These are phyloP conservation scores for Hemicrepidius hirtus DNA, from an alignment of 2,888 invertebrate genomes.

Conservation along the genomic window DNA sequence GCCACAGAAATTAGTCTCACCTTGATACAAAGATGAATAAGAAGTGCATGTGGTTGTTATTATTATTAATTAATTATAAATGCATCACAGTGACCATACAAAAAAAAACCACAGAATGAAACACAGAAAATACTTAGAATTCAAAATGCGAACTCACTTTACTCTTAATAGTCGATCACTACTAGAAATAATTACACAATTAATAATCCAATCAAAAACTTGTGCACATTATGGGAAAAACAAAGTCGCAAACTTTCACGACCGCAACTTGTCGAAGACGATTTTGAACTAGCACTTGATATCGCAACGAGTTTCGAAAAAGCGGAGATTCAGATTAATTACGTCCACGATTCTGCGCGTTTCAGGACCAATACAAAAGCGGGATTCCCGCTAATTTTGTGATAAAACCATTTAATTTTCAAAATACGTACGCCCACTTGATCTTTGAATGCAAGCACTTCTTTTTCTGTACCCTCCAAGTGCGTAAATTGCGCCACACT, in stretches of 20 bases:
- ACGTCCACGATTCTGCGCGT: constrained; percentile 41
- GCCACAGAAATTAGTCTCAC: background rate
- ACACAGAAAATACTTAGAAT: background rate
- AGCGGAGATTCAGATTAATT: constrained; percentile 18
- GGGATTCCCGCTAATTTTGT: constrained; percentile 40
- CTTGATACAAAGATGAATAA: background rate
- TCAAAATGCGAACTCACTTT: background rate
- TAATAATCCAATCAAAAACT: background rate
- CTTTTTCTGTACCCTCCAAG: background rate
- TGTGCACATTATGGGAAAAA: constrained; percentile 5
- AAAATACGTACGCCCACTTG: constrained; percentile 46
- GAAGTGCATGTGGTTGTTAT: background rate
- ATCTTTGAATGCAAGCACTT: background rate
- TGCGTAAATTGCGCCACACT: constrained; percentile 16
- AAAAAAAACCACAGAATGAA: background rate
- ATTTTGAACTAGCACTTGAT: constrained; percentile 35
- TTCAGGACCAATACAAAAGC: constrained; percentile 41
- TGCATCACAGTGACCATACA: constrained; percentile 1
- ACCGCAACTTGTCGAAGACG: constrained; percentile 28
- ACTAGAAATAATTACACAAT: background rate
- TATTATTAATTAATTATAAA: background rate
- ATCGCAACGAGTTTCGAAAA: constrained; percentile 43
- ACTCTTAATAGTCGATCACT: background rate
- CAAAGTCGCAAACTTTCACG: background rate
- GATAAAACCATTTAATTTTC: constrained; percentile 47